Base-by-base conservation (phyloP, 2,113 vertebrate species). In the Hemiscyllium ocellatum region DNA sequence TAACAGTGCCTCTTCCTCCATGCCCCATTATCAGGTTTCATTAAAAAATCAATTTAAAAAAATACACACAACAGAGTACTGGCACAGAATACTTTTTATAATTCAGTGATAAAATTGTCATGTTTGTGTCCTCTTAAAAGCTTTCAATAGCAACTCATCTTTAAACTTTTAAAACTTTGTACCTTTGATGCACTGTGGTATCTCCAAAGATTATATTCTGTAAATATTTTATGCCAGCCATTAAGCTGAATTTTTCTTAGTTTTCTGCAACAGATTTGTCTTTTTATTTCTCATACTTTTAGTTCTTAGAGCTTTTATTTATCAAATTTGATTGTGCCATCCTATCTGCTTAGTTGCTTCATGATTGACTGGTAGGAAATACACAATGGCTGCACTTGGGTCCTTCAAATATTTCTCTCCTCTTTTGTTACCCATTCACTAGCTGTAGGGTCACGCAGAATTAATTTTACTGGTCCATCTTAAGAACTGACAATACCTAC, bases 41-140 rank as follows among this genome's bases (percentile, higher is more conserved):
- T 95, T 95, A 70, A 95, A 94, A 94, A 93, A 93, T 93, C 89
- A 93, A 93, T 93, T 91, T 22, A 66, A 69, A 94, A 95, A 95
- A 47, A 42, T 72, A 72, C 1, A n/a, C 2, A 76, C 5, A 37
- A 50, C 20, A 24, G 37, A 47, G 66, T 29, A 47, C 68, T 95
- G 42, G 29, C 42, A 47, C 93, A 70, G 66, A 94, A 94, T 94
- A 70, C 93, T 26, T 69, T 37, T 70, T 70, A 94, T 94, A 42
- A 7, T 91, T 37, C 89, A 20, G 89, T 66, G 66, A 37, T 68
- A 70, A 70, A 72, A 95, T 72, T 26, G 20, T 72, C 42, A 50
- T 72, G 68, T 50, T 17, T 72, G 42, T 95, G 66, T 95, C 66
- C 93, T 50, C 68, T 56, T 13, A 95, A 69, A 69, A 95, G 66